Evolutionary conservation across 2,113 vertebrate species (phyloP).

Genomic region (Blennius ocellaris): DNA sequence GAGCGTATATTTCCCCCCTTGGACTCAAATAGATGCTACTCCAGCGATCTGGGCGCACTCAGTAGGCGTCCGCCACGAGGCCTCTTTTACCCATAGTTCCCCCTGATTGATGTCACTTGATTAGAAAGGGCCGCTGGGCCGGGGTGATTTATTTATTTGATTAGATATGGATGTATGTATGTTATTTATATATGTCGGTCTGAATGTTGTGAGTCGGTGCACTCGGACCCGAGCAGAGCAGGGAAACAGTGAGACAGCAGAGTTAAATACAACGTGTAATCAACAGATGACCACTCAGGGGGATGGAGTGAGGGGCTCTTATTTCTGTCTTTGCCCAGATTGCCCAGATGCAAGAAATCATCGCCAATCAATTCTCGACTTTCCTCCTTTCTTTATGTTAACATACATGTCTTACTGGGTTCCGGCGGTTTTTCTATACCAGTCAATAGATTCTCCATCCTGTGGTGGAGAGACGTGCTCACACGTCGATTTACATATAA

Average conservation of each 20-base stretch:
- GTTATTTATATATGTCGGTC: slow-evolving; percentile 77
- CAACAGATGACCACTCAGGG: slow-evolving; percentile 87
- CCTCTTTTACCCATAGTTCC: slow-evolving; percentile 80
- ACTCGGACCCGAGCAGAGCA: slow-evolving; percentile 58
- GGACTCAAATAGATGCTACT: slow-evolving; percentile 82
- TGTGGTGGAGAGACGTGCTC: too few relatives aligned
- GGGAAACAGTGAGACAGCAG: slow-evolving; percentile 70
- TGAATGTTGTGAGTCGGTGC: slow-evolving; percentile 39
- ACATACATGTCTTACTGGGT: slow-evolving; percentile 7
- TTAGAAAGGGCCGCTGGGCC: slow-evolving; percentile 84
- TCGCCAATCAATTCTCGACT: slow-evolving; percentile 75
- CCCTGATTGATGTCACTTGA: slow-evolving; percentile 90
- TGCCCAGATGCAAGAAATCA: slow-evolving; percentile 72
- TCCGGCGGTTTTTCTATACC: slow-evolving; percentile 16
- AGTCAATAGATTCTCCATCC: background rate
- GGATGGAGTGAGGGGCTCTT: slow-evolving; percentile 67
- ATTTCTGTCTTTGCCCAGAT: slow-evolving; percentile 72
- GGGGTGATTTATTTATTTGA: slow-evolving; percentile 85
- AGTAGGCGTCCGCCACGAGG: slow-evolving; percentile 83
- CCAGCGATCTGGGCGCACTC: slow-evolving; percentile 72
- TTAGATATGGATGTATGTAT: slow-evolving; percentile 84
- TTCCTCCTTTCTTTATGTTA: slow-evolving; percentile 58
- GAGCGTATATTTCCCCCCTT: slow-evolving; percentile 93
- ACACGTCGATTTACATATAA: too few relatives aligned
- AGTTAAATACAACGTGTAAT: slow-evolving; percentile 88